Conservation (phyloP, 2,888 invertebrate species). For the Panzeria rudis region DNA sequence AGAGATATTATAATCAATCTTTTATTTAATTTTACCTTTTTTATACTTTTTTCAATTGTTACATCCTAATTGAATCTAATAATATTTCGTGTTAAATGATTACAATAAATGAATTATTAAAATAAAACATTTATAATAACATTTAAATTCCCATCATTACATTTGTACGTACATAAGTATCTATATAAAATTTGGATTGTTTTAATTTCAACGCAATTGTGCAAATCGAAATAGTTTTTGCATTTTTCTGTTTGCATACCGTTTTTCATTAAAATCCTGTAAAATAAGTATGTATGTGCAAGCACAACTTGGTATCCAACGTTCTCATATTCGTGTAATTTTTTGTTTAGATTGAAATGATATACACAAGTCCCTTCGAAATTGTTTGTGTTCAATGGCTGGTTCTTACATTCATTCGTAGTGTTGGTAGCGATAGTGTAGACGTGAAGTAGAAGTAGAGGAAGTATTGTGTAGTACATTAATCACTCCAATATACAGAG, state of each 20-base stretch:
- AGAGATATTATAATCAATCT: no score
- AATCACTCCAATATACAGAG: slow-evolving; percentile 69
- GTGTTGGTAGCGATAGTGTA: slow-evolving; percentile 45
- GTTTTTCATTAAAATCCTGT: not conserved
- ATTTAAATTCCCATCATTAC: no score
- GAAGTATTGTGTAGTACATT: slow-evolving; percentile 62
- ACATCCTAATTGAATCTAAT: no score
- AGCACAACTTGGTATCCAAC: slow-evolving; percentile 24
- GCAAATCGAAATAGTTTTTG: not conserved
- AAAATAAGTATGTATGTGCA: not conserved
- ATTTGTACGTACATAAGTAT: no score
- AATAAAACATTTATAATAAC: no score
- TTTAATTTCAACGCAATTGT: not conserved
- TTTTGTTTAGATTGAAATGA: slow-evolving; percentile 22
- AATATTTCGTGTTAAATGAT: no score
- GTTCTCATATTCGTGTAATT: not conserved
- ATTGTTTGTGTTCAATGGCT: slow-evolving; percentile 35
- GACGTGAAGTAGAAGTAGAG: slow-evolving; percentile 31
- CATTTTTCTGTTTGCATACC: not conserved
- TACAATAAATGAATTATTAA: no score
- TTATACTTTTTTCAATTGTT: no score
- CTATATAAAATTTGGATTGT: not conserved
- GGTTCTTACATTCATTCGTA: slow-evolving; percentile 11
- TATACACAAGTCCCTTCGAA: slow-evolving; percentile 46
- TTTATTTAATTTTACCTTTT: no score